Evolutionary conservation across 1,140 invertebrate genomes (phyloP).

Genomic region (Stratiolaelaps scimitus): DNA sequence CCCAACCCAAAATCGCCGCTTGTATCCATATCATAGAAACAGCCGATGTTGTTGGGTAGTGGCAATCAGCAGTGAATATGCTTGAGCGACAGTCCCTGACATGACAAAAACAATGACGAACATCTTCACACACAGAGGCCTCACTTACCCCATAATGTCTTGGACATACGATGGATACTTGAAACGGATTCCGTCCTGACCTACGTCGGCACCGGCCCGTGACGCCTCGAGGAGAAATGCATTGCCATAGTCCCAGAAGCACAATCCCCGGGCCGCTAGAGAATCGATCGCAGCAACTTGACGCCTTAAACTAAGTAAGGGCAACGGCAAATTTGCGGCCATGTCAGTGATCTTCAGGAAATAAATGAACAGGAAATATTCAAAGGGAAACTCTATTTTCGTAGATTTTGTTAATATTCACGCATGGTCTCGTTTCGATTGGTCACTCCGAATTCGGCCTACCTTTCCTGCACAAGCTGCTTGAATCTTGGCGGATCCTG

Average conservation of each 20-base stretch:
- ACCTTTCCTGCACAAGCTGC: conserved; percentile 49
- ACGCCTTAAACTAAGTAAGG: conserved; percentile 45
- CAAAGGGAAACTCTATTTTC: conserved; percentile 25
- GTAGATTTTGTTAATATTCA: no score
- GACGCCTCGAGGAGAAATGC: conserved; percentile 55
- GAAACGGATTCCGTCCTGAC: conserved; percentile 43
- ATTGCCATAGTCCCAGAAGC: conserved; percentile 59
- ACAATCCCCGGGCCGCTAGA: conserved; percentile 48
- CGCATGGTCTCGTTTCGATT: neutral
- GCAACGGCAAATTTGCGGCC: neutral
- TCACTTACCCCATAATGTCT: conserved; percentile 55
- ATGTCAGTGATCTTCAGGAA: no score
- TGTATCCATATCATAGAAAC: conserved; percentile 6
- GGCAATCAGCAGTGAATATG: no score
- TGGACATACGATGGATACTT: conserved; percentile 57
- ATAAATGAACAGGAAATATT: conserved; percentile 27
- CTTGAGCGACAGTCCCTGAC: no score
- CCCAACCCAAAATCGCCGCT: no score
- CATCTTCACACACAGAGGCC: no score
- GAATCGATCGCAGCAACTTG: conserved; percentile 52
- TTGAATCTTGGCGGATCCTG: conserved; percentile 47
- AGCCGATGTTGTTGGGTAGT: conserved; percentile 5
- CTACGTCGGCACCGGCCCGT: conserved; percentile 44
- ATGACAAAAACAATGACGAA: neutral
- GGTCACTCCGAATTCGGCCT: neutral